Base-by-base conservation (phyloP, 2,797 vertebrate species). In the Percopsis omiscomaycus region DNA sequence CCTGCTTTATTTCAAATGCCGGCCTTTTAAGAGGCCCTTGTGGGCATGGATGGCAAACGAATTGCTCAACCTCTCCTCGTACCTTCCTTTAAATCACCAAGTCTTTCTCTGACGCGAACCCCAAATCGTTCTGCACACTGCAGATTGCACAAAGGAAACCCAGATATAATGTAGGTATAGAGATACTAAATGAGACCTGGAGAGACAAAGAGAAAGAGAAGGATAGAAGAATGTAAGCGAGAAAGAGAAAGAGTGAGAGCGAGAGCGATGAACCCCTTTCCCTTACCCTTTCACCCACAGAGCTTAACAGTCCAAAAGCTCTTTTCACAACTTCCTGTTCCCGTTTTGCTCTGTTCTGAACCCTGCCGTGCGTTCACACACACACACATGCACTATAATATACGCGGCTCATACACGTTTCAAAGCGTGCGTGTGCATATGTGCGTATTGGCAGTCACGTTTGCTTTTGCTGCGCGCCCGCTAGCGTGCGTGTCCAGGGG, bases 1-100 rank as follows among this genome's bases (percentile, higher is more conserved):
- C 86, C 90, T 91, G 92, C 88, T 89, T 92, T 87, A 87, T 89
- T 89, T 88, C 91, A 91, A 91, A 93, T 87, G 92, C 88, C 84
- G 83, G 82, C 77, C 80, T 85, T 87, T 93, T 89, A 82, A 72
- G 88, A 93, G 91, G 86, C 85, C 82, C 89, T 88, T 53, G 80
- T 80, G 88, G 89, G 77, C 73, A 89, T 61, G 73, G 67, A 87
- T 86, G 90, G 89, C 86, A 91, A 93, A 90, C 89, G 86, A 81
- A 77, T 86, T 66, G 79, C 32, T 79, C 87, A 84, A 86, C 75
- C 63, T 65, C 64, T 78, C 59, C 57, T 52, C 60, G 22, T 70
- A 76, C 62, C 67, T 81, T 63, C 73, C 71, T 58, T 66, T 64
- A 66, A 74, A 76, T 62, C 80, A 62, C 28, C 49, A 12, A 1